Evolutionary conservation across 2,113 vertebrate species (phyloP).

Genomic region (Phaetusa simplex): DNA sequence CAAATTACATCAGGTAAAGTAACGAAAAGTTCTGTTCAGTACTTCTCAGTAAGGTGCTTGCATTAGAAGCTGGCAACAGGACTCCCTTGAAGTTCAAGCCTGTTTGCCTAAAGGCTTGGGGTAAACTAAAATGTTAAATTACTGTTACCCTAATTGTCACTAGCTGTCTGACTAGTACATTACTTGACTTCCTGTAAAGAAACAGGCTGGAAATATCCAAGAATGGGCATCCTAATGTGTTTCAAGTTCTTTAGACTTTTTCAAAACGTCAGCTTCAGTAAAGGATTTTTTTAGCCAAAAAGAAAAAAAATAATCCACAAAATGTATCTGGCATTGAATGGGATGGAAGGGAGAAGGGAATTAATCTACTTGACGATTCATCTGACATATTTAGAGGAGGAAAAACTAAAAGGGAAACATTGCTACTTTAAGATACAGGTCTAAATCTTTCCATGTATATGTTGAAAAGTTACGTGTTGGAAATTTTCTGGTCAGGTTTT

Average conservation of each 20-base stretch:
- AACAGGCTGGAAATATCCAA: background rate
- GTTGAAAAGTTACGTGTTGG: background rate
- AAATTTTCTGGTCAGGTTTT: background rate
- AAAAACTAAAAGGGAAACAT: background rate
- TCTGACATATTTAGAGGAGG: background rate
- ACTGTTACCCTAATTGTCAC: background rate
- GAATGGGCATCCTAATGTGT: background rate
- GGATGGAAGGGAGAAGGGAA: background rate
- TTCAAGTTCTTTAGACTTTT: background rate
- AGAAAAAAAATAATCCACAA: background rate
- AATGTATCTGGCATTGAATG: background rate
- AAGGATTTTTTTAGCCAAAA: background rate
- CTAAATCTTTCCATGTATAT: background rate
- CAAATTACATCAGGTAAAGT: background rate
- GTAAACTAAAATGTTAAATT: background rate
- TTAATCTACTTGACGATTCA: background rate
- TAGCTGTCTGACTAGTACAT: background rate
- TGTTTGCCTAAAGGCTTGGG: background rate
- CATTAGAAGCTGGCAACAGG: background rate
- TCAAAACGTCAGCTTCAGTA: background rate
- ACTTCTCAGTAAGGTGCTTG: background rate
- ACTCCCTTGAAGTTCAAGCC: background rate
- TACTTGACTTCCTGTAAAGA: background rate
- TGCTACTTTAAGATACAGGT: background rate
- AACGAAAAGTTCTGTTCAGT: background rate